Evolutionary conservation across 2,797 vertebrate genomes (phyloP).

Genomic region (Todus mexicanus): DNA sequence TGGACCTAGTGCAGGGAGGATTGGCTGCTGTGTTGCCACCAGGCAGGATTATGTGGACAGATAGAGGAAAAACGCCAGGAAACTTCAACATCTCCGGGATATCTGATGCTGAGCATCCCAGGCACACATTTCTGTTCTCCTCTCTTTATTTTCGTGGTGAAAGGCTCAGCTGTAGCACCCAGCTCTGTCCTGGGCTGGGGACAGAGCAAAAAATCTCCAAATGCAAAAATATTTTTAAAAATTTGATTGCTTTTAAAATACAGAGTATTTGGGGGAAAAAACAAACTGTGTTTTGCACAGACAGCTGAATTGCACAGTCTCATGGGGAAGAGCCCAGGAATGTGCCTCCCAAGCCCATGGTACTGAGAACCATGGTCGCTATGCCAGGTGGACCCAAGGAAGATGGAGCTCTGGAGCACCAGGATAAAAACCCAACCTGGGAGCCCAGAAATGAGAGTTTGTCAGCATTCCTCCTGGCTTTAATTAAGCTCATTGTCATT

Average conservation of each 20-base stretch:
- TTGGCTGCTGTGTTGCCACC: neutral
- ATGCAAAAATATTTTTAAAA: neutral
- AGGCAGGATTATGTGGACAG: neutral
- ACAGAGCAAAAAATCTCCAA: neutral
- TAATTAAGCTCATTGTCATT: conserved; percentile 68
- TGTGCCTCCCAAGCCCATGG: fast-evolving
- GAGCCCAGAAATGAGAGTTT: neutral
- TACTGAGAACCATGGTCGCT: fast-evolving
- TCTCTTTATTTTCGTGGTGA: neutral
- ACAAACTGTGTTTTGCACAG: neutral
- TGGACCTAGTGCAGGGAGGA: neutral
- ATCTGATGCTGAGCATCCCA: neutral
- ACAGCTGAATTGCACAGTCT: neutral
- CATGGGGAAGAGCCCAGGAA: neutral
- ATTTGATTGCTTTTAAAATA: neutral
- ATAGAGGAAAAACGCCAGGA: neutral
- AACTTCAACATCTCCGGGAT: neutral
- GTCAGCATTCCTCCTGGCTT: neutral
- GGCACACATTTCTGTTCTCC: neutral
- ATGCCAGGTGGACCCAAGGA: neutral
- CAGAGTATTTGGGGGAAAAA: neutral
- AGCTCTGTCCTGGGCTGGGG: neutral
- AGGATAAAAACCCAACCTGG: neutral
- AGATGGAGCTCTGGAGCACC: neutral
- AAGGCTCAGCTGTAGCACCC: neutral